phyloP scores from a whole-genome alignment of 2,113 vertebrate genomes.

The Delphinus delphis region DNA sequence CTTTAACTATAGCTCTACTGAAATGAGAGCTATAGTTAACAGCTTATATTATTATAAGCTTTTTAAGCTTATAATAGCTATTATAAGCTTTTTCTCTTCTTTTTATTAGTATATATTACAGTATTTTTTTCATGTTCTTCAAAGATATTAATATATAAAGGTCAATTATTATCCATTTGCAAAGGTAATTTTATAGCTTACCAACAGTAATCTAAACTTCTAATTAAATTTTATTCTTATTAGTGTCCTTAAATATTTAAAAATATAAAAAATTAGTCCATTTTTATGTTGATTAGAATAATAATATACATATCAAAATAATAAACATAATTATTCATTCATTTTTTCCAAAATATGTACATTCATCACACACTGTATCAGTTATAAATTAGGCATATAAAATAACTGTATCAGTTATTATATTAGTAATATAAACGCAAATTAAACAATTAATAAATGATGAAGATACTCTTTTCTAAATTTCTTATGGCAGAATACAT shows the following conservation, averaged over 20 bases:
- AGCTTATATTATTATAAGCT: too few species aligned
- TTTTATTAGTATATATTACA: neutral
- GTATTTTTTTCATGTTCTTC: neutral
- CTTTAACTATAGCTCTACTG: neutral
- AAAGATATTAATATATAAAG: neutral
- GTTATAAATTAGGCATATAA: neutral
- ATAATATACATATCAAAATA: neutral
- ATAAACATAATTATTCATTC: neutral
- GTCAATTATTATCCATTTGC: neutral
- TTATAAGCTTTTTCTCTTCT: neutral
- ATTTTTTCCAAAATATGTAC: neutral
- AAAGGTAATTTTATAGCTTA: neutral
- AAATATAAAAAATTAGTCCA: neutral
- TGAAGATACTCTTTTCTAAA: neutral
- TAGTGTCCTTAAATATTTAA: neutral
- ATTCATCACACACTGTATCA: neutral
- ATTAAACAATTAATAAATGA: neutral
- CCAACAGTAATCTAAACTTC: conserved; percentile 1
- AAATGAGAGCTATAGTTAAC: neutral
- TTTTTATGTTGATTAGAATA: neutral
- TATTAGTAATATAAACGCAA: neutral
- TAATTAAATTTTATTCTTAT: conserved; percentile 1
- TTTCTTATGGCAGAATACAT: conserved; percentile 19
- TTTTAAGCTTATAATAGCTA: too few species aligned
- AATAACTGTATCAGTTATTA: too few species aligned